Evolutionary conservation across 1,140 invertebrate genomes (phyloP), one percentile per base, ranked within the genome.

Genomic region (Drosophila kurseongensis): DNA sequence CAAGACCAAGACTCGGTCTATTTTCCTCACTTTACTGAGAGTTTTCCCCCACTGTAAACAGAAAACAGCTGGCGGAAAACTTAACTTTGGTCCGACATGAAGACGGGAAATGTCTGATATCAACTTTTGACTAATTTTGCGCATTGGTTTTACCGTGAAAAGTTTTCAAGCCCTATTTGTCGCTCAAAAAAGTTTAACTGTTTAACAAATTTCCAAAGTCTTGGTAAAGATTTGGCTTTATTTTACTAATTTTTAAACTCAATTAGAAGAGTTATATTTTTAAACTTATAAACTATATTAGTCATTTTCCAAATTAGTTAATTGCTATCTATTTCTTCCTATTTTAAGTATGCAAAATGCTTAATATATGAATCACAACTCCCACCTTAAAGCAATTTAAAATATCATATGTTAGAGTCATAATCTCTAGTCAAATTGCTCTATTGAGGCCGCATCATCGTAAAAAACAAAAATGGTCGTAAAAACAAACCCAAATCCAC

Each of bases 11-110:
- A 36, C 14, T 51, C n/a, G 14, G 41, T 32, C 29, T 5, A 68
- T 55, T 74, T 74, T 16, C 23, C 23, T 52, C 40, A 18, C 5
- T 32, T 48, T 13, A 38, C 14, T n/a, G 32, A 58, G 52, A 44
- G 42, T 41, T 42, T 42, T 62, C 40, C 40, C 44, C 40, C 59
- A 44, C 69, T 78, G 75, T 86, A 86, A 86, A 86, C 84, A 88
- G 55, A 86, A 79, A 86, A 76, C 83, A 86, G 83, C 83, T 86
- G 83, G 47, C 67, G 59, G 48, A 32, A 65, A 74, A 57, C 52
- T n/a, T 27, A 55, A 36, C 50, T 44, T 5, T n/a, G 27, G 8
- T 60, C 8, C 32, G 13, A 38, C 18, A 45, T 2, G 10, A 10
- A 13, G 27, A 59, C 45, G 45, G 51, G 54, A 72, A 56, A 44